phyloP scores from a whole-genome alignment of 1,140 invertebrate genomes.

The Drosophila pachea region DNA sequence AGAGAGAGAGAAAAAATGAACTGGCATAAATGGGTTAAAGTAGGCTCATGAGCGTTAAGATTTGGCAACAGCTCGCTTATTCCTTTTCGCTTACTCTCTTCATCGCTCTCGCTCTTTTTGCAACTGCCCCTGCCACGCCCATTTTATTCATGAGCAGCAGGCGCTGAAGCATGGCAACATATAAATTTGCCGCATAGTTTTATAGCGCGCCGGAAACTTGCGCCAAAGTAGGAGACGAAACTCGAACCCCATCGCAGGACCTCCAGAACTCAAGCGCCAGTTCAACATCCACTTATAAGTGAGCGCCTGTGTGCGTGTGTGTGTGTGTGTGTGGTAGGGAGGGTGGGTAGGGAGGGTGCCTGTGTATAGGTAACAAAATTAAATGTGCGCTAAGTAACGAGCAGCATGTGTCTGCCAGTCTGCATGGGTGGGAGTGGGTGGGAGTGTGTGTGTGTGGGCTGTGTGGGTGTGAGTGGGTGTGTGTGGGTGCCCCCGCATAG shows the following conservation, averaged over 20 bases:
- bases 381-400: constrained; percentile 76
- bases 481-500: neutral
- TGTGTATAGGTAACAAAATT: constrained; percentile 69
- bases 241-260: neutral
- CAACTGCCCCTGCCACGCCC: constrained; percentile 11
- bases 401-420: constrained; percentile 12
- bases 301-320: constrained; percentile 9
- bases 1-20: neutral
- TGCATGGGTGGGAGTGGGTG: neutral
- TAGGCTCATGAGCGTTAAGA: constrained; percentile 33
- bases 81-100: no score
- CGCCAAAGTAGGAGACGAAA: constrained; percentile 17
- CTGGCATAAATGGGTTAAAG: constrained; percentile 11
- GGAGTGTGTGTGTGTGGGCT: neutral
- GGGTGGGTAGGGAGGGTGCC: neutral
- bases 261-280: constrained; percentile 6
- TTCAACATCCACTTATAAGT: constrained; percentile 9
- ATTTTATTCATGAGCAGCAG: constrained; percentile 36
- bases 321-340: constrained; percentile 13
- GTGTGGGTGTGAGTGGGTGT: neutral
- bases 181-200: constrained; percentile 76
- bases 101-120: neutral
- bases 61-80: neutral
- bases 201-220: constrained; percentile 60
- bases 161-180: constrained; percentile 53